Evolutionary conservation across 1,140 invertebrate genomes (phyloP).

Genomic region (Leptinotarsa lineolata): DNA sequence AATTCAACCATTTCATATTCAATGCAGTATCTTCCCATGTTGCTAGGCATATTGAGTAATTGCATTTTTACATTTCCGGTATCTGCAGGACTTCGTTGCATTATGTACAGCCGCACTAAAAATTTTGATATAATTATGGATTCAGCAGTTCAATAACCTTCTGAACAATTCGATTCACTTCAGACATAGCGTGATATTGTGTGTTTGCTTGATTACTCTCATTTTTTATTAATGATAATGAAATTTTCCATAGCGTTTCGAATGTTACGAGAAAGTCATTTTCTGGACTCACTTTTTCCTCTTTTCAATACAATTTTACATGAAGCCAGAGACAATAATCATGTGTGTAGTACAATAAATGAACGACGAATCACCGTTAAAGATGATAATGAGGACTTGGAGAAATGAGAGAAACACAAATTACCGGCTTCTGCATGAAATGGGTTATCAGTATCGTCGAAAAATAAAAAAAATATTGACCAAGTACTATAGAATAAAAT

Average conservation of each 20-base stretch:
- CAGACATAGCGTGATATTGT: slow-evolving; percentile 7
- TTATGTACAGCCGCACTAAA: slow-evolving; percentile 3
- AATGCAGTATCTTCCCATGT: background rate
- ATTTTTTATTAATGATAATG: slow-evolving; percentile 9
- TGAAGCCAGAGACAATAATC: too few relatives aligned
- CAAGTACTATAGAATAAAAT: too few relatives aligned
- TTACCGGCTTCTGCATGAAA: too few relatives aligned
- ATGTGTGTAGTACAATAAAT: too few relatives aligned
- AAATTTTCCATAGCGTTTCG: background rate
- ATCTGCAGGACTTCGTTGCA: slow-evolving; percentile 4
- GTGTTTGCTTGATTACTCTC: background rate
- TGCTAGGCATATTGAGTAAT: slow-evolving; percentile 7
- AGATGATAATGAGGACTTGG: too few relatives aligned
- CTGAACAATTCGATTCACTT: slow-evolving; percentile 16
- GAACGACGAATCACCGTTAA: too few relatives aligned
- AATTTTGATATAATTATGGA: slow-evolving; percentile 28
- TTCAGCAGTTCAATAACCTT: slow-evolving; percentile 28
- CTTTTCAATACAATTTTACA: too few relatives aligned
- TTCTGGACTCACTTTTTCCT: too few relatives aligned
- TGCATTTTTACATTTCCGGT: slow-evolving; percentile 17
- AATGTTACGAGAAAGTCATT: too few relatives aligned
- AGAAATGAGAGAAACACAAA: too few relatives aligned
- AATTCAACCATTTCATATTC: background rate
- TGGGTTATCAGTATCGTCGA: too few relatives aligned
- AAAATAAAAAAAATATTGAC: too few relatives aligned